Evolutionary conservation across 2,797 vertebrate species (phyloP), one percentile per base, ranked within the genome.

Genomic region (Acestrorhynchus altus): DNA sequence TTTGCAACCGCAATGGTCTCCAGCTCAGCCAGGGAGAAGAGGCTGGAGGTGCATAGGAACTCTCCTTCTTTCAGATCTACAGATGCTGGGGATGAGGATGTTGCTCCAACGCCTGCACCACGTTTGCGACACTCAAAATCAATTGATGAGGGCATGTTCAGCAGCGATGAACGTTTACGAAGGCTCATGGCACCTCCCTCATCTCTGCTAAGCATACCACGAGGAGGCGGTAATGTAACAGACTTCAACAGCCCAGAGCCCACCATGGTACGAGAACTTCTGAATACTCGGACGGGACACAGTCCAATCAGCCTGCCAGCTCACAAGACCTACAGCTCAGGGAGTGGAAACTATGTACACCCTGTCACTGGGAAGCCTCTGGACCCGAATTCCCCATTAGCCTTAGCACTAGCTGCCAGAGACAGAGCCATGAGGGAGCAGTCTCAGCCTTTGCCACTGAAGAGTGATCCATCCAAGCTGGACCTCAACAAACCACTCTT

Each of bases 401-500:
- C 96, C 76, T 92, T 96, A 22, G 95, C 94, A 0, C 92, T 96
- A 57, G 96, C 95, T 0, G 95, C 95, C 42, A 89, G 96, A 89
- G 95, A 96, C 85, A 89, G 94, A 85, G 95, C 95, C 87, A 92
- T 96, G 91, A 95, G 95, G 73, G 95, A 96, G 65, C 93, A 94
- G 88, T 91, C 93, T 1, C 94, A 94, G 82, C 87, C 89, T n/a
- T 79, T 87, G 56, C 82, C 86, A 0, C 81, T 88, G 16, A 90
- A 90, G 75, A 89, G 72, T 13, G 86, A 89, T 57, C 69, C 49
- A 20, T 79, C 82, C 72, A 96, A 96, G 89, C 90, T 95, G 0
- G 95, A 96, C 88, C 95, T 96, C 82, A 94, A 95, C 89, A 95
- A 96, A 86, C 95, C 95, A 0, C 93, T 96, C 63, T 96, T 94